Evolutionary conservation across 2,888 invertebrate genomes (phyloP).

Genomic region (Rambutsinella grinnellia): DNA sequence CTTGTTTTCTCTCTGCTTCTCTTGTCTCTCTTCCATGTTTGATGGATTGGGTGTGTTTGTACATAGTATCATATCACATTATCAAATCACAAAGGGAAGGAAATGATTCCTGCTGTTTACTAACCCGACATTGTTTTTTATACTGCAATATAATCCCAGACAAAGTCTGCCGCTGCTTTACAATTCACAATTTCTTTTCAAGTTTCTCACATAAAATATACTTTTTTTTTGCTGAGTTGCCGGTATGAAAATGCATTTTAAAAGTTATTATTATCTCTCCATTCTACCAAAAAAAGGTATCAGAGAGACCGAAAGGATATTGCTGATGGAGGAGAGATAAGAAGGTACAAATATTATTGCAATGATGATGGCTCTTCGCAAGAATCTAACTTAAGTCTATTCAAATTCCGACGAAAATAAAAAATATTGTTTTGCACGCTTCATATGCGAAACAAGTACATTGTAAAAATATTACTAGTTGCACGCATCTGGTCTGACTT

Average conservation of each 20-base stretch:
- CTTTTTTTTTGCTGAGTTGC: too few relatives aligned
- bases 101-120: slow-evolving; percentile 33
- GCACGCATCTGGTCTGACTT: neutral
- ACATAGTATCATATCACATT: too few relatives aligned
- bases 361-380: neutral
- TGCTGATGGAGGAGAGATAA: neutral
- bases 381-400: neutral
- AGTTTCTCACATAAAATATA: too few relatives aligned
- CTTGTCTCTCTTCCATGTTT: too few relatives aligned
- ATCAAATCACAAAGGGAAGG: slow-evolving; percentile 29
- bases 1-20: too few relatives aligned
- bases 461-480: neutral
- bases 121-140: too few relatives aligned
- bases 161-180: too few relatives aligned
- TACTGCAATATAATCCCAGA: too few relatives aligned
- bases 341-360: neutral
- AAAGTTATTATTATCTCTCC: too few relatives aligned
- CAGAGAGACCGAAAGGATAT: neutral
- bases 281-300: slow-evolving; percentile 1
- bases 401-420: neutral
- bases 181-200: too few relatives aligned
- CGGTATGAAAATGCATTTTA: too few relatives aligned
- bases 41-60: too few relatives aligned
- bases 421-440: neutral
- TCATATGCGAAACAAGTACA: neutral